phyloP scores from a whole-genome alignment of 2,797 vertebrate species.

The Ctenopoma kingsleyae region DNA sequence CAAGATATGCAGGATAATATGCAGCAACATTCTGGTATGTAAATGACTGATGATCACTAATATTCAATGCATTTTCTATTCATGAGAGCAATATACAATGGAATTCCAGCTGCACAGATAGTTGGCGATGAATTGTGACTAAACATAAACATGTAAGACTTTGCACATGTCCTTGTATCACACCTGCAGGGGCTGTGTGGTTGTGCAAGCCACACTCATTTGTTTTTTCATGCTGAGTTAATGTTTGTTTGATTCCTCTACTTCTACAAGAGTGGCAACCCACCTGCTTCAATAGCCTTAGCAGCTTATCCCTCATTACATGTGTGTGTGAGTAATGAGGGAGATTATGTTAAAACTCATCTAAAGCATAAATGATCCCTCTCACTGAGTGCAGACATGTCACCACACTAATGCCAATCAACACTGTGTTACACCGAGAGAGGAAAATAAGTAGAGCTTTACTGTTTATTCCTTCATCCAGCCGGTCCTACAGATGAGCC shows the following conservation, averaged over 20 bases:
- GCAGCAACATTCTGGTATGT: constrained; percentile 4
- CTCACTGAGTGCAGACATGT: constrained; percentile 39
- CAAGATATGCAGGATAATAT: constrained; percentile 3
- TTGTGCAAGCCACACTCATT: neutral
- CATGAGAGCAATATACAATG: constrained; percentile 11
- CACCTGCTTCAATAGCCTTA: constrained; percentile 54
- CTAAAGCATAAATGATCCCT: constrained; percentile 59
- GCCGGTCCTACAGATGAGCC: constrained; percentile 46
- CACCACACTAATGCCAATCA: constrained; percentile 54
- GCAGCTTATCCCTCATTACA: constrained; percentile 65
- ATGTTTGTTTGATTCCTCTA: constrained; percentile 39
- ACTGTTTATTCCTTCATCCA: constrained; percentile 53
- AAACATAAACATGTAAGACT: constrained; percentile 24
- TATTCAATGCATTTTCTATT: constrained; percentile 43
- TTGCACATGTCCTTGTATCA: constrained; percentile 13
- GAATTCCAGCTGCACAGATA: constrained; percentile 32
- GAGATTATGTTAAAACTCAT: constrained; percentile 71
- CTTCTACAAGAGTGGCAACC: constrained; percentile 38
- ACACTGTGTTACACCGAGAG: constrained; percentile 39
- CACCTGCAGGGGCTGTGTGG: neutral
- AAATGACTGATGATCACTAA: constrained; percentile 47
- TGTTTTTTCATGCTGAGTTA: constrained; percentile 12
- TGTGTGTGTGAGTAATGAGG: constrained; percentile 62
- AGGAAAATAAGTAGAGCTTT: constrained; percentile 46
- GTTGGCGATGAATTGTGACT: constrained; percentile 34